Evolutionary conservation across 2,888 invertebrate genomes (phyloP).

Genomic region (Trachelus stipa): DNA sequence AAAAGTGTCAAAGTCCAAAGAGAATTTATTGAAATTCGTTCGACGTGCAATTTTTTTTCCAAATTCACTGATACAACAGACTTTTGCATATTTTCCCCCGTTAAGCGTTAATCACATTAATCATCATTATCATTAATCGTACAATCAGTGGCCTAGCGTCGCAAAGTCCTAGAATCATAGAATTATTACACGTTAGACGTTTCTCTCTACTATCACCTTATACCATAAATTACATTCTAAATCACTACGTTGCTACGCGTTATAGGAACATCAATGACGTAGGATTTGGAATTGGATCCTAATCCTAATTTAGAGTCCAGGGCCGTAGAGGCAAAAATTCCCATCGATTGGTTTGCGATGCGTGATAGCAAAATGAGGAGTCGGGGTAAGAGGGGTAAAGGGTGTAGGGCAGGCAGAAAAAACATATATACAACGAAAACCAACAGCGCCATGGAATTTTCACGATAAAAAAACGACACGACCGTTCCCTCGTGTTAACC

Average conservation of each 20-base stretch:
- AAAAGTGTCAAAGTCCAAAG: conserved; percentile 30
- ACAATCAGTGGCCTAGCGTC: background rate
- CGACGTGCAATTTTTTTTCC: background rate
- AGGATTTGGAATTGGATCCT: background rate
- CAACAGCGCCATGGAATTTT: background rate
- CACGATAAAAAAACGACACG: background rate
- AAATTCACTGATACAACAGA: background rate
- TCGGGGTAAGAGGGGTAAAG: background rate
- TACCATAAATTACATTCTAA: conserved; percentile 20
- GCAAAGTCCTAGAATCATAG: background rate
- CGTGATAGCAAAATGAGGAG: background rate
- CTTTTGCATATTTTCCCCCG: conserved; percentile 19
- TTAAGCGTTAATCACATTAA: background rate
- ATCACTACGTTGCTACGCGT: background rate
- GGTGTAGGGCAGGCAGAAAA: background rate
- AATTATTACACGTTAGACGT: conserved; percentile 37
- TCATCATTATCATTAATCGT: background rate
- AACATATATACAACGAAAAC: background rate
- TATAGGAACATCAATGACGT: background rate
- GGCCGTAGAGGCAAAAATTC: background rate
- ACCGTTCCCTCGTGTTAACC: background rate
- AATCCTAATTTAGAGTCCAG: background rate
- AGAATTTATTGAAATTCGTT: conserved; percentile 1
- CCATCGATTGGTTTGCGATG: background rate
- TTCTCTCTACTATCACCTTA: conserved; percentile 22